A percentile compares a stretch with the other conserved stretches of the same genome.
These are phyloP conservation scores for Phthorimaea operculella DNA, from an alignment of 1,140 invertebrate genomes.

Conservation along the genomic window DNA sequence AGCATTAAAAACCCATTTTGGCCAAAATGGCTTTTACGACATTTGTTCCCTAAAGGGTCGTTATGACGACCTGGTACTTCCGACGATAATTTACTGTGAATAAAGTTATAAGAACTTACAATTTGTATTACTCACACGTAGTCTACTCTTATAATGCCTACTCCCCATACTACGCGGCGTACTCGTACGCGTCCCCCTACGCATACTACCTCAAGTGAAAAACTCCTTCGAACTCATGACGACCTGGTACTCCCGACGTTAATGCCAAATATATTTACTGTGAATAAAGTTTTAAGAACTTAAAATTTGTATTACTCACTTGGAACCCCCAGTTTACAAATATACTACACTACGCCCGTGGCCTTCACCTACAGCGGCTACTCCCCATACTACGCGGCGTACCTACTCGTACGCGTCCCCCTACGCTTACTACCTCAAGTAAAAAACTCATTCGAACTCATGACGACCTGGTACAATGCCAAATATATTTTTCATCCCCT, in stretches of 20 bases:
- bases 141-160: conserved; percentile 31
- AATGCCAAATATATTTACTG: background rate
- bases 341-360: conserved; percentile 37
- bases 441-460: conserved; percentile 4
- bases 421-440: conserved; percentile 42
- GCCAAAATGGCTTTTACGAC: too few species aligned
- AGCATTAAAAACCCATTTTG: too few species aligned
- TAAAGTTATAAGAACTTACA: background rate
- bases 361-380: conserved; percentile 23
- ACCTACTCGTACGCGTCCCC: conserved; percentile 39
- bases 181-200: conserved; percentile 39
- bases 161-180: too few species aligned
- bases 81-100: too few species aligned
- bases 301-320: too few species aligned
- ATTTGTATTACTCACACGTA: conserved; percentile 16
- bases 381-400: conserved; percentile 12
- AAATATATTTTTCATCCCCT: too few species aligned
- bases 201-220: conserved; percentile 38
- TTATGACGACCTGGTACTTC: too few species aligned
- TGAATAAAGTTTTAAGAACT: background rate
- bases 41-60: too few species aligned
- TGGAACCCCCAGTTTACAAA: too few species aligned
- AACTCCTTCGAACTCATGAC: background rate
- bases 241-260: background rate
- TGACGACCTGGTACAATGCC: background rate